Evolutionary conservation across 2,888 invertebrate species (phyloP).

Genomic region (Rotaria sp.): DNA sequence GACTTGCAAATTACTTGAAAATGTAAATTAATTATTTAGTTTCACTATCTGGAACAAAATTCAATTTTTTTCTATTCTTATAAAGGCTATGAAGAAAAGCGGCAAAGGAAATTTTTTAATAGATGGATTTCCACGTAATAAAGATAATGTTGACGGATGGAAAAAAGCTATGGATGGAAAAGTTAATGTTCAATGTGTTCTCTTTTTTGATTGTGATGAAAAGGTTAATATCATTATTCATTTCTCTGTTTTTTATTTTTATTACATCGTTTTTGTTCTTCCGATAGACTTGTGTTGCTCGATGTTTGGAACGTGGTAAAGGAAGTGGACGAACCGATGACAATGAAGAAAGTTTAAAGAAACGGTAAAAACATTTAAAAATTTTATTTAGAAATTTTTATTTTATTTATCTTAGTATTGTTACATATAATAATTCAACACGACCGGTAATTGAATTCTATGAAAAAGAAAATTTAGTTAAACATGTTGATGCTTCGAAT

Average conservation of each 20-base stretch:
- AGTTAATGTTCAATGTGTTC: constrained; percentile 73
- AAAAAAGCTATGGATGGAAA: constrained; percentile 71
- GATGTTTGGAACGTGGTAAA: constrained; percentile 78
- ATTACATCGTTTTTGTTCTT: neutral
- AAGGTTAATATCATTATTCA: constrained; percentile 58
- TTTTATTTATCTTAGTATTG: constrained; percentile 59
- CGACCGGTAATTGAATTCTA: constrained; percentile 82
- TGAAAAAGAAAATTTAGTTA: constrained; percentile 65
- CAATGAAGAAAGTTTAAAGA: constrained; percentile 76
- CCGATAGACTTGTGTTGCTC: constrained; percentile 66
- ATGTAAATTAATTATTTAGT: constrained; percentile 63
- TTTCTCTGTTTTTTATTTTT: neutral
- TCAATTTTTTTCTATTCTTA: neutral
- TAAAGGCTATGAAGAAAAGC: constrained; percentile 53
- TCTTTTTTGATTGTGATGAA: constrained; percentile 81
- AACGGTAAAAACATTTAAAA: constrained; percentile 59
- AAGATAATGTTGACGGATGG: constrained; percentile 94
- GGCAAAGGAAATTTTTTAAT: constrained; percentile 70
- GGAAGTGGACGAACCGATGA: constrained; percentile 87
- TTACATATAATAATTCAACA: constrained; percentile 75
- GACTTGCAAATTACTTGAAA: constrained; percentile 85
- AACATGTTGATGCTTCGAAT: constrained; percentile 68
- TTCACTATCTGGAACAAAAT: neutral
- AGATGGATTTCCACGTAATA: constrained; percentile 95
- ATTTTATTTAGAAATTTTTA: constrained; percentile 48